Percentiles rank a stretch among this genome's conserved stretches.
These are phyloP conservation scores for Sinella curviseta DNA, from an alignment of 1,140 invertebrate species.

Conservation along the genomic window DNA sequence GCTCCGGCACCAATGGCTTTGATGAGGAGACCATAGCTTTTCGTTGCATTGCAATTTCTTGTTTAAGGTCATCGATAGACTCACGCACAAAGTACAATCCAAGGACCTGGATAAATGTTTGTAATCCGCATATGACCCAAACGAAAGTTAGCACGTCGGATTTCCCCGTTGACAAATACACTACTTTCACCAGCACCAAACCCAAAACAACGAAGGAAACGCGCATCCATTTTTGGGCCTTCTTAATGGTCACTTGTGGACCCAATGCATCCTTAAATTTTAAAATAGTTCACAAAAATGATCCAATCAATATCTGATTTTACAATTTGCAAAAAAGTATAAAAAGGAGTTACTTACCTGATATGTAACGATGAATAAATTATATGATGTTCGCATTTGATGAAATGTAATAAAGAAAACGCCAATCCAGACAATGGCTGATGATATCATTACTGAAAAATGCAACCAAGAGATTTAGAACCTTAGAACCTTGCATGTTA, in stretches of 20 bases:
- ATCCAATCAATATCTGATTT: background rate
- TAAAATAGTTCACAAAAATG: background rate
- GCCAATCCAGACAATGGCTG: constrained; percentile 25
- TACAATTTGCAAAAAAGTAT: too few relatives aligned
- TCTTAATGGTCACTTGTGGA: constrained; percentile 28
- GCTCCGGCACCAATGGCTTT: background rate
- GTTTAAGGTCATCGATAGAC: constrained; percentile 37
- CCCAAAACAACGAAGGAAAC: constrained; percentile 20
- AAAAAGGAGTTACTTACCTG: constrained; percentile 34
- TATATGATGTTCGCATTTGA: constrained; percentile 33
- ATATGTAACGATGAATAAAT: constrained; percentile 36
- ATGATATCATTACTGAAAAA: constrained; percentile 35
- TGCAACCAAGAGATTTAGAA: too few relatives aligned
- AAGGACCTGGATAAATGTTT: constrained; percentile 24
- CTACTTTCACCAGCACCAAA: constrained; percentile 30
- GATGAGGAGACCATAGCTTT: background rate
- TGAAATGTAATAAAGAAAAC: constrained; percentile 30
- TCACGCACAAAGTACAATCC: constrained; percentile 34
- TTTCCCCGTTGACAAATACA: constrained; percentile 28
- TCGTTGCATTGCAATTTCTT: constrained; percentile 16
- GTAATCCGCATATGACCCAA: constrained; percentile 32
- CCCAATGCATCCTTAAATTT: constrained; percentile 34
- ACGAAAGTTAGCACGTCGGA: background rate
- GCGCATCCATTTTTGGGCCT: constrained; percentile 31
- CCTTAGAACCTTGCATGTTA: too few relatives aligned